These are phyloP conservation scores for Pitangus sulphuratus DNA, from an alignment of 2,797 vertebrate genomes.

Conservation along the genomic window DNA sequence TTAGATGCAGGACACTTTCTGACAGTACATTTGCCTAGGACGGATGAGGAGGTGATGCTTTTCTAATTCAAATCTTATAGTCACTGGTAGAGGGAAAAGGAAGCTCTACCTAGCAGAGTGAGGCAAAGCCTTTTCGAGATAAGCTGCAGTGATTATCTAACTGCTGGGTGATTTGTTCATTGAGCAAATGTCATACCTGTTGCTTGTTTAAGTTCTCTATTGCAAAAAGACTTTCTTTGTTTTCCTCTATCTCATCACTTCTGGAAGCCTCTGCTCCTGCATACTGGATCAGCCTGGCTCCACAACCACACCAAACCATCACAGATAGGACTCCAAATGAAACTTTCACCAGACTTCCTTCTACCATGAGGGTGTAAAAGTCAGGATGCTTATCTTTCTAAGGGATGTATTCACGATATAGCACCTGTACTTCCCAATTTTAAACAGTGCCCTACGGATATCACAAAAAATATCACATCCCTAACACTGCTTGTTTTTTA, in stretches of 20 bases:
- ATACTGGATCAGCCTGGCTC: fast-evolving
- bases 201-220: not conserved
- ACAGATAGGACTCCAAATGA: not conserved
- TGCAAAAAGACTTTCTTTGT: not conserved
- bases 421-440: not conserved
- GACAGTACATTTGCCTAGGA: not conserved
- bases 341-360: not conserved
- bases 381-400: not conserved
- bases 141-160: not conserved
- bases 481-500: fast-evolving
- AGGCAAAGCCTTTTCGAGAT: not conserved
- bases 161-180: not conserved
- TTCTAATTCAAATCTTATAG: not conserved
- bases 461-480: not conserved
- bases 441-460: not conserved
- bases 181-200: not conserved
- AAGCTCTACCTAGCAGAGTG: not conserved
- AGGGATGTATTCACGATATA: not conserved
- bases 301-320: not conserved
- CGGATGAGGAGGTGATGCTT: not conserved
- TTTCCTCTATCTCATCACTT: not conserved
- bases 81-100: not conserved
- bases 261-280: not conserved
- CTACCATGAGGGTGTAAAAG: not conserved
- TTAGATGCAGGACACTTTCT: not conserved